Evolutionary conservation across 2,113 vertebrate genomes (phyloP).

Genomic region (Pleuronectes platessa): DNA sequence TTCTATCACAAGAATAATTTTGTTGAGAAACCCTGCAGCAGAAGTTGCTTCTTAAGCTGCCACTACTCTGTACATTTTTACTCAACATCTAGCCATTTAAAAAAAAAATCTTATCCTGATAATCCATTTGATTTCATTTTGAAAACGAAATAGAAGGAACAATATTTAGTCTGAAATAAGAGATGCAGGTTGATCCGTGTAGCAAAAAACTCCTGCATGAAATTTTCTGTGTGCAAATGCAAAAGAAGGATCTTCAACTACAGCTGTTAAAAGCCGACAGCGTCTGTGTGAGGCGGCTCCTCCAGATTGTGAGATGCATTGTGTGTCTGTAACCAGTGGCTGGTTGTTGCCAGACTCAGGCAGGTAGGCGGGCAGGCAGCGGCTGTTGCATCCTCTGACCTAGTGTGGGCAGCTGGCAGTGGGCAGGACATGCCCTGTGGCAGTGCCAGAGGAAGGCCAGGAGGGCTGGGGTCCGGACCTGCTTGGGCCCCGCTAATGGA

Average conservation of each 20-base stretch:
- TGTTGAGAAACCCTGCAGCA: no score
- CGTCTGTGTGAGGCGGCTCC: no score
- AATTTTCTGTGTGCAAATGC: no score
- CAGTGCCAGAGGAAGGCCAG: conserved; percentile 81
- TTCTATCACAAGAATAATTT: neutral
- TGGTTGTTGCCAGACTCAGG: conserved; percentile 64
- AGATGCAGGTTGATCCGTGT: neutral
- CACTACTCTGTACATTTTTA: no score
- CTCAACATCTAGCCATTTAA: neutral
- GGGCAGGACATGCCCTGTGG: conserved; percentile 84
- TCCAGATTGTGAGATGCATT: neutral
- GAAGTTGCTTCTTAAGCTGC: no score
- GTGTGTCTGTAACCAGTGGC: conserved; percentile 35
- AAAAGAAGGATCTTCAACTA: neutral
- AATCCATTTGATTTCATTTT: no score
- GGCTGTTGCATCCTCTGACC: conserved; percentile 68
- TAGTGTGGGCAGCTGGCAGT: conserved; percentile 81
- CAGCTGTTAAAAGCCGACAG: conserved; percentile 1
- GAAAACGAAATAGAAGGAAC: neutral
- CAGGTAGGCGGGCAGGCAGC: conserved; percentile 66
- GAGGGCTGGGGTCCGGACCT: conserved; percentile 70
- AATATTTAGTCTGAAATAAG: neutral
- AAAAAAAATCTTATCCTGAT: no score
- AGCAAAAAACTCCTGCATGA: neutral
- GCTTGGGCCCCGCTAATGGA: conserved; percentile 81